Evolutionary conservation across 2,113 vertebrate genomes (phyloP), one percentile per base, ranked within the genome.

Genomic region (Xerus inauris): DNA sequence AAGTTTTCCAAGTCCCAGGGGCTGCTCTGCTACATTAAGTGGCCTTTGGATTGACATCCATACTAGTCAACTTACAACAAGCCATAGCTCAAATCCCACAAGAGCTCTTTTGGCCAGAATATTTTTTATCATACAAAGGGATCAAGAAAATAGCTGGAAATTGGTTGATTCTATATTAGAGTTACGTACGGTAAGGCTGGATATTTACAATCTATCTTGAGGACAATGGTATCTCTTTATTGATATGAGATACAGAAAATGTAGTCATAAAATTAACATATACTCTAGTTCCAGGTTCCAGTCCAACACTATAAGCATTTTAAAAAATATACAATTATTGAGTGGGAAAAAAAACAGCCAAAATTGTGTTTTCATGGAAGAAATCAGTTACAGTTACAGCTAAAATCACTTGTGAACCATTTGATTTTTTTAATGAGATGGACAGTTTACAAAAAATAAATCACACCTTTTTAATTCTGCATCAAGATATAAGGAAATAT

Each of bases 11-110:
- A 51, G 35, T 92, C 97, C 95, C 96, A 54, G 28, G 87, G 49
- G 95, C 32, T n/a, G 1, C 42, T 96, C 85, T 92, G 92, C 94
- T 94, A 89, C 45, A 42, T 30, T 13, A 75, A 90, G 69, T 79
- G 67, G 96, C 94, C 97, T 97, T 93, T 89, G 88, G 93, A 95
- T 89, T 96, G 94, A 97, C 95, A 94, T 97, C n/a, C 77, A 77
- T 75, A 82, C 94, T 86, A 95, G 89, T 96, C 95, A 94, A 94
- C 40, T 83, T 94, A 87, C 54, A 93, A 73, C 59, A 94, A 94
- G 65, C n/a, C 71, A 42, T 59, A 51, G 51, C 77, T 96, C 77
- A 97, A 98, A 97, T 97, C 97, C 97, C 97, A 96, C 45, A 80
- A 13, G 73, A 81, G 42, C 17, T 91, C 30, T 47, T 69, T 54